A percentile compares a stretch with the other conserved stretches of the same genome.
phyloP scores from a whole-genome alignment of 2,888 invertebrate species.

The Heterodera filipjevi region DNA sequence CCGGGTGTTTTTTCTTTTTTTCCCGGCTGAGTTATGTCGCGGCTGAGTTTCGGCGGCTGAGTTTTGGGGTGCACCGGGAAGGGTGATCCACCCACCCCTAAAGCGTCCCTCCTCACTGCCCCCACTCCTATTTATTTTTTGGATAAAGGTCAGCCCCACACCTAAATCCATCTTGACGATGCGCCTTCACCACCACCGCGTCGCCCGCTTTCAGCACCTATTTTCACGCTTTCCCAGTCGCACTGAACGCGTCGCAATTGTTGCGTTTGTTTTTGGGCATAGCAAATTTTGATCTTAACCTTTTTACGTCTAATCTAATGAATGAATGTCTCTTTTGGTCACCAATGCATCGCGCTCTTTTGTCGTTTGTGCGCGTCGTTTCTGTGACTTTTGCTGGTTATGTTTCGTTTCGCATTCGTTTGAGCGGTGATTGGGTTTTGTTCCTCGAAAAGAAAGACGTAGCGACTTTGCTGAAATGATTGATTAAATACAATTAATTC shows the following conservation, averaged over 20 bases:
- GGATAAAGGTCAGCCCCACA: constrained; percentile 9
- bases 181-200: constrained; percentile 35
- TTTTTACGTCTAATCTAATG: too few relatives aligned
- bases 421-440: neutral
- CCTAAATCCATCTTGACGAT: constrained; percentile 38
- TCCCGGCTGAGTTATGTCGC: too few relatives aligned
- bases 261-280: constrained; percentile 28
- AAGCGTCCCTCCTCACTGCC: too few relatives aligned
- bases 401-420: neutral
- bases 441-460: constrained; percentile 14
- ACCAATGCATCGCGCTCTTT: constrained; percentile 41
- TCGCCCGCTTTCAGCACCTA: constrained; percentile 38
- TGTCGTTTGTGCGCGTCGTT: constrained; percentile 37
- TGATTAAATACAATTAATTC: too few relatives aligned
- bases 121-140: too few relatives aligned
- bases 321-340: neutral
- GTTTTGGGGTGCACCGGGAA: too few relatives aligned
- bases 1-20: too few relatives aligned
- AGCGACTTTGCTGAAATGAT: constrained; percentile 23
- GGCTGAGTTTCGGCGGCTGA: too few relatives aligned
- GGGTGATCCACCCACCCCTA: too few relatives aligned
- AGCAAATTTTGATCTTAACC: constrained; percentile 40
- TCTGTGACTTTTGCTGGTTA: neutral
- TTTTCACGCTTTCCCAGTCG: constrained; percentile 33
- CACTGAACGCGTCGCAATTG: constrained; percentile 35